Evolutionary conservation across 1,140 invertebrate genomes (phyloP), one percentile per base, ranked within the genome.

Genomic region (Eriosoma lanigerum): DNA sequence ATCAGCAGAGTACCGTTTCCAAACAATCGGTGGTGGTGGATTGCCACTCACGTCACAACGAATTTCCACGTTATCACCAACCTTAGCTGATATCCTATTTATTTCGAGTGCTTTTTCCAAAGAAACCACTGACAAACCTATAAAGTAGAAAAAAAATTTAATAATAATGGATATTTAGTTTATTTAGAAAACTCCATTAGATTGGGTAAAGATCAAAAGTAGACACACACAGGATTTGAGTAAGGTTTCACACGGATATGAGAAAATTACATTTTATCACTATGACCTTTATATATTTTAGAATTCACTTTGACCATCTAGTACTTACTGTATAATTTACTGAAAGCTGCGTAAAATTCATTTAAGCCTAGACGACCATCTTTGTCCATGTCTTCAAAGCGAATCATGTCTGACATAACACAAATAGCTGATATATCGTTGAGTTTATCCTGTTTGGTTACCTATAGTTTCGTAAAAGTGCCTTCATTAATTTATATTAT

Each of bases 11-110:
- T 93, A 90, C 82, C 92, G 87, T 82, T 89, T 87, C 93, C 93
- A 94, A 9, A 93, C 88, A 56, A 93, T 89, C 21, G 91, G 90
- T 1, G 91, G 91, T 3, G 90, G 88, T 29, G 91, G 91, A 19
- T 89, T 90, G 58, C 91, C 91, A 15, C 89, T 91, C 15, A 92
- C 91, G 84, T 93, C 92, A 86, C 93, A 94, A 84, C 93, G 93
- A 81, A 94, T 90, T 84, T 94, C 92, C 46, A 94, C 90, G 83
- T 93, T 93, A 85, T 93, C 92, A 21, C 91, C 92, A 19, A 93
- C 91, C 81, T 91, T 84, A 54, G 91, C 90, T 81, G 89, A 88
- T 81, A 92, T 86, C 83, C 90, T 88, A 87, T 92, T 92, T 24
- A 91, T 88, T 84, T 93, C 91, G 44, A 93, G 85, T 24, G 91